Evolutionary conservation across 2,888 invertebrate genomes (phyloP).

Genomic region (Mythimna albipuncta): DNA sequence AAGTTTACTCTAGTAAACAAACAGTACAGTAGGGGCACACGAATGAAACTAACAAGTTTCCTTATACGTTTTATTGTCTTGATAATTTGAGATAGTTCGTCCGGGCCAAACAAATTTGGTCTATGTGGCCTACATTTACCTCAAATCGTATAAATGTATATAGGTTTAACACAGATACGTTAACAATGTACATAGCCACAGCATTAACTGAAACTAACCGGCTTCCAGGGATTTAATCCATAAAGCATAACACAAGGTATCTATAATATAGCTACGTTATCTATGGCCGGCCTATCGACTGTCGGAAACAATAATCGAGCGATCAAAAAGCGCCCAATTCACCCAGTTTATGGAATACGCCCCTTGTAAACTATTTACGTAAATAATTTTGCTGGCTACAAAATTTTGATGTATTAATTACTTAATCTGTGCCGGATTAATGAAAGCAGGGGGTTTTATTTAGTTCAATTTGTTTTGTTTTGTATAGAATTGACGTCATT

Average conservation of each 20-base stretch:
- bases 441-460: slow-evolving; percentile 21
- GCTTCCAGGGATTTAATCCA: slow-evolving; percentile 39
- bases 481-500: background rate
- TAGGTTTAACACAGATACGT: background rate
- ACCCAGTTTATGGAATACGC: slow-evolving; percentile 46
- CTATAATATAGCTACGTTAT: slow-evolving; percentile 29
- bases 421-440: slow-evolving; percentile 34
- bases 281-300: slow-evolving; percentile 36
- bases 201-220: slow-evolving; percentile 33
- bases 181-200: slow-evolving; percentile 10
- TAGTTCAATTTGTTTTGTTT: slow-evolving; percentile 16
- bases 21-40: slow-evolving; percentile 17
- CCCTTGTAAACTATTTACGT: slow-evolving; percentile 45
- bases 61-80: slow-evolving; percentile 57
- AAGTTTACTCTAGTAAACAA: slow-evolving; percentile 8
- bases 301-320: slow-evolving; percentile 47
- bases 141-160: slow-evolving; percentile 15
- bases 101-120: slow-evolving; percentile 43
- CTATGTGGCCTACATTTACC: slow-evolving; percentile 34
- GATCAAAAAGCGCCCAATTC: slow-evolving; percentile 48
- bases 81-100: slow-evolving; percentile 53
- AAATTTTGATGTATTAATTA: slow-evolving; percentile 41
- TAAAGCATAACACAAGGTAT: slow-evolving; percentile 30
- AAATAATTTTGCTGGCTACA: slow-evolving; percentile 39
- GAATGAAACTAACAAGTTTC: slow-evolving; percentile 50